Conservation (phyloP, 2,797 vertebrate species). For the Phrynocephalus vlangalii region DNA sequence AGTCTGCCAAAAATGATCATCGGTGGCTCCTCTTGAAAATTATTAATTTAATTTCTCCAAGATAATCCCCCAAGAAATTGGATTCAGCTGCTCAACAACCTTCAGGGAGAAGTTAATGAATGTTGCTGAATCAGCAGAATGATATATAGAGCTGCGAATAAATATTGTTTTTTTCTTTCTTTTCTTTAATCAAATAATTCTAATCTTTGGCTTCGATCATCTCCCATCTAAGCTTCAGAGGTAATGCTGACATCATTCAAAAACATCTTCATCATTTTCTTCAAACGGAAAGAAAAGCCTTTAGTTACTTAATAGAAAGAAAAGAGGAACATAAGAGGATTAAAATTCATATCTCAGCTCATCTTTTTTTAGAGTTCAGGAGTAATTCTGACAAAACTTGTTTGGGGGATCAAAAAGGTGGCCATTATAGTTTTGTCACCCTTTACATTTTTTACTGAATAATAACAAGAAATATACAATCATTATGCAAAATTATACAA, state of each 20-base stretch:
- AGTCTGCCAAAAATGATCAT: constrained; percentile 55
- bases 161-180: constrained; percentile 29
- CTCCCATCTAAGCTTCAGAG: constrained; percentile 61
- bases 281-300: neutral
- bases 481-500: too few species aligned
- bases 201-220: constrained; percentile 48
- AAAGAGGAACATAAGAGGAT: neutral
- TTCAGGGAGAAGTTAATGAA: constrained; percentile 69
- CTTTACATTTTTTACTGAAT: neutral
- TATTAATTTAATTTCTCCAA: constrained; percentile 71
- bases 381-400: neutral
- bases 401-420: neutral
- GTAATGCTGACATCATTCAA: constrained; percentile 62
- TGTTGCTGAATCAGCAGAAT: constrained; percentile 68
- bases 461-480: too few species aligned
- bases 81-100: constrained; percentile 68
- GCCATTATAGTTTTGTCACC: neutral
- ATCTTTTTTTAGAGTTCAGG: neutral
- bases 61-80: constrained; percentile 72
- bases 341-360: neutral
- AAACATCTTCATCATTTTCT: constrained; percentile 48
- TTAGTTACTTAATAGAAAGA: neutral
- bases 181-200: constrained; percentile 55
- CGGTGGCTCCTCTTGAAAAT: constrained; percentile 56
- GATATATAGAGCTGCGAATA: constrained; percentile 65